Conservation (phyloP, 92 coral and sea anemone genomes). For the Hydrozoanthus gracilis region DNA sequence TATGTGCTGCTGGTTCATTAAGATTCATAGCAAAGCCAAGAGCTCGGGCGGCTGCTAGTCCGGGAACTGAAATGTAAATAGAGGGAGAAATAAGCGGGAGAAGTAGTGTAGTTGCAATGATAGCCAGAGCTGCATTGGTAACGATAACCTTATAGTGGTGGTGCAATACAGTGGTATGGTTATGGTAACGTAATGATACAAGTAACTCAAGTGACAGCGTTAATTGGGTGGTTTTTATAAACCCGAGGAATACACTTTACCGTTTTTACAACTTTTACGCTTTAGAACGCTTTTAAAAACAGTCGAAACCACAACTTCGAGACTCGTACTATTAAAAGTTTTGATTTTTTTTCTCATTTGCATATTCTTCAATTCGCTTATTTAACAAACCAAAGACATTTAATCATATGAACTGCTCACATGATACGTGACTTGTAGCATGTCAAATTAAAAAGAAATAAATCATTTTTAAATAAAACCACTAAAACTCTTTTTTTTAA, state of each 20-base stretch:
- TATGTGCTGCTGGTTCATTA: constrained; percentile 11
- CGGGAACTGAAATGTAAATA: neutral
- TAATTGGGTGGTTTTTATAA: neutral
- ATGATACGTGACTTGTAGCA: too few relatives aligned
- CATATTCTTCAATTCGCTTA: too few relatives aligned
- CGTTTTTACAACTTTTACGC: too few relatives aligned
- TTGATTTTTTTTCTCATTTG: too few relatives aligned
- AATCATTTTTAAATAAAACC: too few relatives aligned
- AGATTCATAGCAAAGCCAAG: constrained; percentile 21
- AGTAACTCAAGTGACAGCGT: neutral
- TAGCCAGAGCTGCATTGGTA: neutral
- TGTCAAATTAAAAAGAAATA: too few relatives aligned
- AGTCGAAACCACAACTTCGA: too few relatives aligned
- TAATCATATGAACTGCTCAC: too few relatives aligned
- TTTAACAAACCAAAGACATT: too few relatives aligned
- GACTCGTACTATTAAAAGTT: too few relatives aligned
- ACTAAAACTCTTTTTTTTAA: too few relatives aligned
- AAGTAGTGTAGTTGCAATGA: neutral
- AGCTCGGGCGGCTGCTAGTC: constrained; percentile 15
- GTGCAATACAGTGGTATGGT: neutral
- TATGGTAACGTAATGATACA: neutral
- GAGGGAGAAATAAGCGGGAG: neutral
- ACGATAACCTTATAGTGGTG: neutral
- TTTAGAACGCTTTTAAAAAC: too few relatives aligned
- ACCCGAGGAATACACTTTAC: neutral